Base-by-base conservation (phyloP, 1,140 invertebrate genomes). In the Meloidogyne chitwoodi region DNA sequence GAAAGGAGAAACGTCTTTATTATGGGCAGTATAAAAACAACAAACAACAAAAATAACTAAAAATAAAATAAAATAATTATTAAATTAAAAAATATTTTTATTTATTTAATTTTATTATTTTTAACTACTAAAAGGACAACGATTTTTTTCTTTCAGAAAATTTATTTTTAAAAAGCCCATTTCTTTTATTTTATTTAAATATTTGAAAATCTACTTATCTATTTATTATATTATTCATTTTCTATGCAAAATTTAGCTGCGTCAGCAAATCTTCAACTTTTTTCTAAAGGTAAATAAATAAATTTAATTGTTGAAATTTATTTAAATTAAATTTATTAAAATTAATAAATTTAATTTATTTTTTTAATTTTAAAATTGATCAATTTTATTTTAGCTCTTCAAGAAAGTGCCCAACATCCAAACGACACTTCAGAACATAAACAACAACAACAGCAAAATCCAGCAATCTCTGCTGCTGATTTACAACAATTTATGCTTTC, bases 281-380 rank as follows among this genome's bases (percentile, higher is more conserved):
- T 72, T n/a, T 63, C 70, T 6, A 72, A 72, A 63, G 70, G 70
- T 72, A n/a, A 31, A n/a, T n/a, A n/a, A n/a, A n/a, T n/a, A n/a
- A n/a, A n/a, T n/a, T n/a, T n/a, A n/a, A n/a, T n/a, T n/a, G n/a
- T n/a, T 5, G 27, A 67, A 67, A 67, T 22, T 41, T 8, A 34
- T n/a, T 31, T 29, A 56, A 70, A 70, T n/a, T n/a, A n/a, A n/a
- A n/a, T n/a, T n/a, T n/a, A n/a, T n/a, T n/a, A n/a, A n/a, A n/a
- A n/a, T n/a, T n/a, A n/a, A n/a, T n/a, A n/a, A n/a, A n/a, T n/a
- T n/a, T n/a, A n/a, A n/a, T n/a, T n/a, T n/a, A n/a, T n/a, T n/a
- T n/a, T n/a, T n/a, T n/a, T n/a, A 69, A 29, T 68, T 41, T 70
- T 12, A 16, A 34, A 68, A 68, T 10, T 16, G 12, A 68, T 68